A percentile compares a stretch with the other conserved stretches of the same genome.
Evolutionary conservation across 2,797 vertebrate genomes (phyloP).

Genomic region (Megaceryle alcyon): DNA sequence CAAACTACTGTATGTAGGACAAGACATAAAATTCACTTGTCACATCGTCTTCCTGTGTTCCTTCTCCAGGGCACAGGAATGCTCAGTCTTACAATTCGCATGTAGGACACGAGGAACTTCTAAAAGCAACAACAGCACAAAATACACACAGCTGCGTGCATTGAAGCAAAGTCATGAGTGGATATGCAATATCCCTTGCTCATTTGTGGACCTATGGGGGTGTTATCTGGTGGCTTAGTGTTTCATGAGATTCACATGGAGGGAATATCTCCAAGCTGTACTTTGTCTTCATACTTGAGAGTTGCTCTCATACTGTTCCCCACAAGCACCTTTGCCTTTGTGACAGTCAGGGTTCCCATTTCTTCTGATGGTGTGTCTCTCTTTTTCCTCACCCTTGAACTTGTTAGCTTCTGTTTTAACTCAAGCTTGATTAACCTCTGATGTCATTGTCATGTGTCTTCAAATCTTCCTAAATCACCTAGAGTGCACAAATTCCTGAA

Average conservation of each 20-base stretch:
- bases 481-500: not conserved
- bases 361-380: not conserved
- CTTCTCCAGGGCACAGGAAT: not conserved
- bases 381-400: not conserved
- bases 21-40: slow-evolving; percentile 2
- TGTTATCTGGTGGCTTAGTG: rapidly evolving
- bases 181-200: not conserved
- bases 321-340: not conserved
- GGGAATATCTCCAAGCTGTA: not conserved
- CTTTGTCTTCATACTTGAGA: not conserved
- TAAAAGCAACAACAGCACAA: rapidly evolving
- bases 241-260: not conserved
- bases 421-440: not conserved
- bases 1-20: not conserved
- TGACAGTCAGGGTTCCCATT: not conserved
- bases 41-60: not conserved
- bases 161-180: not conserved
- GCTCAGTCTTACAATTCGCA: not conserved
- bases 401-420: not conserved
- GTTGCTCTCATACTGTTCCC: not conserved
- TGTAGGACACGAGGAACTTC: rapidly evolving
- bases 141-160: not conserved
- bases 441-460: not conserved
- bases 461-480: not conserved
- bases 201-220: not conserved